Percentiles rank a stretch among this genome's conserved stretches.
phyloP scores from a whole-genome alignment of 1,140 invertebrate species.

The Geopemphigus sp. region DNA sequence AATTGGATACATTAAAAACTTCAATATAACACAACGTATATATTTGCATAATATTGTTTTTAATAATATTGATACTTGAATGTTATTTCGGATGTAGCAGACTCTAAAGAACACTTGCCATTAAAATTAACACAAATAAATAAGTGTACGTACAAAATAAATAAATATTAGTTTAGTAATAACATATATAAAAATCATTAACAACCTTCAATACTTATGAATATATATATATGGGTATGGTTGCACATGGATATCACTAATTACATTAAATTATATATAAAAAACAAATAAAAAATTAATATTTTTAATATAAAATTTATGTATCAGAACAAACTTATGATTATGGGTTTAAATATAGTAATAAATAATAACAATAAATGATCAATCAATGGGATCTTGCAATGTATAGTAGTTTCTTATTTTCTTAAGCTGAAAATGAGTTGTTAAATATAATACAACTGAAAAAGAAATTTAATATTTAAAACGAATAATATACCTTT shows the following conservation, averaged over 20 bases:
- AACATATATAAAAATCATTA: neutral
- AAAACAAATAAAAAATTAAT: neutral
- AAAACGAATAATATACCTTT: slow-evolving; percentile 6
- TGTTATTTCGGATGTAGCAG: neutral
- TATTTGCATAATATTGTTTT: neutral
- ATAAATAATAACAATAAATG: slow-evolving; percentile 1
- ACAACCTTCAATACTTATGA: neutral
- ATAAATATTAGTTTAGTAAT: neutral
- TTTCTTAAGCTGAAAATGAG: slow-evolving; percentile 29
- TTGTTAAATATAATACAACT: neutral
- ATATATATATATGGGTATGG: neutral
- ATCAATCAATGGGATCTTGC: neutral
- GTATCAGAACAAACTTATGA: slow-evolving; percentile 10
- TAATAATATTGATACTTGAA: neutral
- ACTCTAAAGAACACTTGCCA: neutral
- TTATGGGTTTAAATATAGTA: neutral
- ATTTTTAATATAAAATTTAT: no score
- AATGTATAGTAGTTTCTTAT: neutral
- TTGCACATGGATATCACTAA: neutral
- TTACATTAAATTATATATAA: neutral
- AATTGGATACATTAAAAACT: neutral
- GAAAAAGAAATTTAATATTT: no score
- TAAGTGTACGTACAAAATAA: neutral
- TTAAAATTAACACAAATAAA: neutral
- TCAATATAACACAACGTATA: neutral